phyloP scores from a whole-genome alignment of 2,888 invertebrate species.

The Rhagonycha fulva region DNA sequence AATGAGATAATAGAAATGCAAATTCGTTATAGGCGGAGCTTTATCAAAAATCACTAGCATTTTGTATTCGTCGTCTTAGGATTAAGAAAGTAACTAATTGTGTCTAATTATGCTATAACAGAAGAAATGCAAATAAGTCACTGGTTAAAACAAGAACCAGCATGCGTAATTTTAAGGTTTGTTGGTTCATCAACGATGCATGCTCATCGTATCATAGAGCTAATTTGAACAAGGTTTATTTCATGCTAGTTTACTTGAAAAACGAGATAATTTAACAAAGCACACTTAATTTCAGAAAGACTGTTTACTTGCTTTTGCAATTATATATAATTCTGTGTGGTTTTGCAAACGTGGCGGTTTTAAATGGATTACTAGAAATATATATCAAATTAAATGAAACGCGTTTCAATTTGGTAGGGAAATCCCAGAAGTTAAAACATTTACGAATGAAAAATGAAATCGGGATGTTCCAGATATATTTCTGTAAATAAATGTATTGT shows the following conservation, averaged over 20 bases:
- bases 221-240: constrained; percentile 16
- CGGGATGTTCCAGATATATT: too few relatives aligned
- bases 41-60: neutral
- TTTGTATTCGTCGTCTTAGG: neutral
- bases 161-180: neutral
- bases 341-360: neutral
- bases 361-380: neutral
- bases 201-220: neutral
- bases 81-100: neutral
- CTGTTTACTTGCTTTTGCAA: neutral
- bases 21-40: neutral
- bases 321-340: neutral
- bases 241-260: constrained; percentile 16
- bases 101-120: neutral
- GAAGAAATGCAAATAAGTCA: neutral
- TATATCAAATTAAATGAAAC: neutral
- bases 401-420: neutral
- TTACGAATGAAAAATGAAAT: too few relatives aligned
- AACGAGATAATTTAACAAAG: constrained; percentile 18
- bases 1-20: neutral
- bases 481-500: too few relatives aligned
- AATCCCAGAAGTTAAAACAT: neutral
- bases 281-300: constrained; percentile 9
- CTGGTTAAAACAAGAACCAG: neutral
- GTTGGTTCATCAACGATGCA: neutral